These are phyloP conservation scores for Oikopleura dioica DNA, from an alignment of 23 tunicate genomes.

Conservation along the genomic window DNA sequence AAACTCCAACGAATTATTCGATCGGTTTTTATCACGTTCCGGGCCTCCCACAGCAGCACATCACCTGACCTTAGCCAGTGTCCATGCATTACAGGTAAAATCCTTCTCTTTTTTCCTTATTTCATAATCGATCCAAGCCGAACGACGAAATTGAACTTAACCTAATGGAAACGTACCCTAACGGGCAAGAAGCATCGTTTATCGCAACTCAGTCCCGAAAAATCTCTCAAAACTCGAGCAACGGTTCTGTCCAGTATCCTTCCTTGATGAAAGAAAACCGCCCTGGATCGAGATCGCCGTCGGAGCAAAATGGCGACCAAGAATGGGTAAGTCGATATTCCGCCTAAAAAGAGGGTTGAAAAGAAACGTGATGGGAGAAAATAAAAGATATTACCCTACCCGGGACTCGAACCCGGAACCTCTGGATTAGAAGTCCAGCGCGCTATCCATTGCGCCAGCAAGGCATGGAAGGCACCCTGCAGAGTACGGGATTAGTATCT, in stretches of 20 bases:
- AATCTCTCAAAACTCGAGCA: not conserved
- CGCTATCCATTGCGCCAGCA: too few relatives aligned
- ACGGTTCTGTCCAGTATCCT: not conserved
- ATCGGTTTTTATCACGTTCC: not conserved
- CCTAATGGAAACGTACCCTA: not conserved
- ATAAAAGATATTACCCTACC: too few relatives aligned
- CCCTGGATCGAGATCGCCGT: conserved; percentile 5
- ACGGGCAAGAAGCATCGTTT: conserved; percentile 1
- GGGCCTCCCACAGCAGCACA: conserved; percentile 8
- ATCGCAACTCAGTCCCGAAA: not conserved
- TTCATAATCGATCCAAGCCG: not conserved
- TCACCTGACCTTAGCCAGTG: not conserved
- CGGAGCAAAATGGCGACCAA: conserved; percentile 10
- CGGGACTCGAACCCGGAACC: too few relatives aligned
- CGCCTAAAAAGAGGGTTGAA: not conserved
- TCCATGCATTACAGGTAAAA: not conserved
- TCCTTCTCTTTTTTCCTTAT: too few relatives aligned
- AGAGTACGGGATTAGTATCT: too few relatives aligned
- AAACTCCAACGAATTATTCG: conserved; percentile 10
- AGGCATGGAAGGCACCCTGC: too few relatives aligned
- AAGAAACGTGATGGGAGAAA: not conserved
- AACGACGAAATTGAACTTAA: conserved; percentile 5
- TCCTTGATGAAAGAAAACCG: not conserved
- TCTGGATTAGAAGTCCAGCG: too few relatives aligned
- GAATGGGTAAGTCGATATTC: conserved; percentile 5